Percentiles rank a stretch among this genome's conserved stretches.
phyloP scores from a whole-genome alignment of 2,113 vertebrate genomes.

The Synodontis membranacea region DNA sequence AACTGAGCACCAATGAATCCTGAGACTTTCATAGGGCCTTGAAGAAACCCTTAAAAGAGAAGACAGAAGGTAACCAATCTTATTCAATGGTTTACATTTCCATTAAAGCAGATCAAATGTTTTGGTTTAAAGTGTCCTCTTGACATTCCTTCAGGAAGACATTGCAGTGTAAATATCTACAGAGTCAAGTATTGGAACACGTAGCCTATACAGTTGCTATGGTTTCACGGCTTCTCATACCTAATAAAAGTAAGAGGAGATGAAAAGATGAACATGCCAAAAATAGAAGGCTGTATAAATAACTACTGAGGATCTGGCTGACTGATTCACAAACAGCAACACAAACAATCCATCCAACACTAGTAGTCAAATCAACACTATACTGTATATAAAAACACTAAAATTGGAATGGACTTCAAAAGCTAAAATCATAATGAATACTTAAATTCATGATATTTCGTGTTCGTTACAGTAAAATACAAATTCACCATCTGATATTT shows the following conservation, averaged over 20 bases:
- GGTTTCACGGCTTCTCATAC: conserved; percentile 56
- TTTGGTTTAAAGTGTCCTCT: conserved; percentile 32
- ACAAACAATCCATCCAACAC: conserved; percentile 3
- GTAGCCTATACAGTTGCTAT: conserved; percentile 57
- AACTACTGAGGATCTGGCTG: conserved; percentile 48
- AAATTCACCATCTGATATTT: neutral
- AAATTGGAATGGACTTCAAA: neutral
- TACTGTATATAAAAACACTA: neutral
- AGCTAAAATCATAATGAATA: neutral
- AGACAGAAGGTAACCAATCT: conserved; percentile 17
- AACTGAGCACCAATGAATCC: conserved; percentile 26
- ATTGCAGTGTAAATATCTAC: conserved; percentile 52
- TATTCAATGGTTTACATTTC: conserved; percentile 18
- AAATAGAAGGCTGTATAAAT: conserved; percentile 56
- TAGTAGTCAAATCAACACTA: neutral
- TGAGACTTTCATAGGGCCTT: conserved; percentile 24
- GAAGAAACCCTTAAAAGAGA: conserved; percentile 35
- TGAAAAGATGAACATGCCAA: conserved; percentile 5
- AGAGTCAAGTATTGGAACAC: conserved; percentile 57
- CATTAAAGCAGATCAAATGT: conserved; percentile 25
- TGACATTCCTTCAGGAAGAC: conserved; percentile 19
- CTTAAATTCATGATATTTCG: neutral
- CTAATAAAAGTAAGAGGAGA: conserved; percentile 12
- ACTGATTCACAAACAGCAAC: conserved; percentile 25
- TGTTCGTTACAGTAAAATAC: neutral